A percentile compares a stretch with the other conserved stretches of the same genome.
Conservation (phyloP, 1,140 invertebrate genomes). For the Bombus huntii region DNA sequence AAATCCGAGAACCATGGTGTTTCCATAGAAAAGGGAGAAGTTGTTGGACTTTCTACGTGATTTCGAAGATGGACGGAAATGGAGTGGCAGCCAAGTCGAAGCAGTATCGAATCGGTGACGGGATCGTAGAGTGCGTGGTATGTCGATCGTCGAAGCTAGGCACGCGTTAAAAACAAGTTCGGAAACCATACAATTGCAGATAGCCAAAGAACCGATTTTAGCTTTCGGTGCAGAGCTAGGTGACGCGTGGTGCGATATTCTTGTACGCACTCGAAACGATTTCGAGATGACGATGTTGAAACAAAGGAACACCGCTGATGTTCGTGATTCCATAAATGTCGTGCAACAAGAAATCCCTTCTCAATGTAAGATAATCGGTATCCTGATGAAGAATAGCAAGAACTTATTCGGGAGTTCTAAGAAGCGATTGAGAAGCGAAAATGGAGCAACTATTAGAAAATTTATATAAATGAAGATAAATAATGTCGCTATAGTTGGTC, state of each 20-base stretch:
- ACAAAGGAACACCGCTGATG: neutral
- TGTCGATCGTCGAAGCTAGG: too few species aligned
- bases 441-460: neutral
- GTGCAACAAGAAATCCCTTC: neutral
- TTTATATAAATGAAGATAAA: too few species aligned
- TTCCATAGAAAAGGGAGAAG: conserved; percentile 70
- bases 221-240: too few species aligned
- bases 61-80: conserved; percentile 70
- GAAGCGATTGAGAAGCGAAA: neutral
- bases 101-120: too few species aligned
- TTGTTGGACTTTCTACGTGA: conserved; percentile 73
- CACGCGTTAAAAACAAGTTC: too few species aligned
- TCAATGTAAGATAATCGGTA: neutral
- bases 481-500: too few species aligned
- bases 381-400: conserved; percentile 1
- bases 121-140: too few species aligned
- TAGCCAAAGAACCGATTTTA: too few species aligned
- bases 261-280: conserved; percentile 60
- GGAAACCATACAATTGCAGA: too few species aligned
- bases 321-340: neutral
- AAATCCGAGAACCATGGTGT: conserved; percentile 70
- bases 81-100: too few species aligned
- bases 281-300: conserved; percentile 72
- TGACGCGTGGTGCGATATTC: too few species aligned
- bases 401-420: neutral